Conservation (phyloP, 2,113 vertebrate species). For the Alethe diademata region DNA sequence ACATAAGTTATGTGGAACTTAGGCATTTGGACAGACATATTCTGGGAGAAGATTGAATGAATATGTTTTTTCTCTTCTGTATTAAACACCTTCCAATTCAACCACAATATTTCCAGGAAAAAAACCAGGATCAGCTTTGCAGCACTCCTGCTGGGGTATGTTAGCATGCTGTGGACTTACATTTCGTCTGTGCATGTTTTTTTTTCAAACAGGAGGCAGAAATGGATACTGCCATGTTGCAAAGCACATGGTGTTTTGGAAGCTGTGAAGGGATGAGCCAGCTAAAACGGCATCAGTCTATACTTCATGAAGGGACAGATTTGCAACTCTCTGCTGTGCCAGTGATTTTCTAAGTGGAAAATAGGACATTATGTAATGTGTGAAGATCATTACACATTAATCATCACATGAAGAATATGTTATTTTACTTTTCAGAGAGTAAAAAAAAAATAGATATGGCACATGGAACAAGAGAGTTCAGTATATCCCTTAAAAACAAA, state of each 20-base stretch:
- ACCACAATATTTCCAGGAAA: background rate
- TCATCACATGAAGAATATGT: background rate
- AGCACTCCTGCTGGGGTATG: background rate
- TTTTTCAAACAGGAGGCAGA: background rate
- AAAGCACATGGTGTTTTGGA: background rate
- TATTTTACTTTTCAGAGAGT: background rate
- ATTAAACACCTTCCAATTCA: background rate
- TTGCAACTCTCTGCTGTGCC: background rate
- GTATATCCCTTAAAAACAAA: background rate
- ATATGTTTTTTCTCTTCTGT: background rate
- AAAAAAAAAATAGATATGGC: background rate
- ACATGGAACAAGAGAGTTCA: background rate
- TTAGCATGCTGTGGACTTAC: fast-evolving
- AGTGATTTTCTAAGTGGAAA: background rate
- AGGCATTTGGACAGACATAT: background rate
- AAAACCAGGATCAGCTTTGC: background rate
- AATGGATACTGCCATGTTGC: background rate
- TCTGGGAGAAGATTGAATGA: background rate
- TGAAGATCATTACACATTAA: background rate
- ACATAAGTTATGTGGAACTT: background rate
- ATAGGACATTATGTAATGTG: background rate
- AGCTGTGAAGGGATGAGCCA: background rate
- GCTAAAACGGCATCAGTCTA: background rate
- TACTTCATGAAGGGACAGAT: background rate
- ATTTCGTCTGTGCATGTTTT: background rate